Evolutionary conservation across 2,113 vertebrate species (phyloP), one percentile per base, ranked within the genome.

Genomic region (Chloropsis cyanopogon): DNA sequence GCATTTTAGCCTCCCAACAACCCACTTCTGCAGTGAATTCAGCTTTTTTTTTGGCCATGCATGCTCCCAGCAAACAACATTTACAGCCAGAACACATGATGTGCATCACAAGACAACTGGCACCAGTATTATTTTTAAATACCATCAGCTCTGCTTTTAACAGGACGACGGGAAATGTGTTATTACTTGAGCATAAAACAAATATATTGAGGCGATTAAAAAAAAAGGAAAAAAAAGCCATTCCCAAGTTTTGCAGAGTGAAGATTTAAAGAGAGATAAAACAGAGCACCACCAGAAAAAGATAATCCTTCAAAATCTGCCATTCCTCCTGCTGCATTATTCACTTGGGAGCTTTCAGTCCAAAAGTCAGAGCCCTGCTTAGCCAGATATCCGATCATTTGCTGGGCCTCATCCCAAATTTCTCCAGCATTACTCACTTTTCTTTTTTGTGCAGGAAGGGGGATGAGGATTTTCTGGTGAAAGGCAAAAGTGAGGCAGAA

Each of bases 381-480:
- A 86, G 85, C 75, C 65, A 28, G 88, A 94, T 94, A 86, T 80
- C 90, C 52, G 26, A 80, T 26, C 2, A 2, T 26, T 59, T 17
- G 6, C 79, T 88, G 86, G 90, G 76, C 71, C 79, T 59, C 68
- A 82, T 90, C 88, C 92, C 85, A 96, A 80, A 96, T 93, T 94
- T 95, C 94, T 96, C 69, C 25, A 60, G 52, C 64, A 86, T 91
- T 88, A 86, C 92, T 88, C 93, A 80, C 59, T 4, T 73, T 73
- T 83, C 78, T 79, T 23, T n/a, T 83, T 14, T 25, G 46, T 16
- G 70, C 8, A 1, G 42, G 63, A 65, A 79, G 39, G 42, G 66
- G 75, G 80, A 47, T 65, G 49, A 91, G 41, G 59, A 37, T 61
- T 95, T 95, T 57, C 63, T 46, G 26, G 23, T 14, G 57, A 20